phyloP scores from a whole-genome alignment of 2,113 vertebrate species.

The Saguinus imperator region DNA sequence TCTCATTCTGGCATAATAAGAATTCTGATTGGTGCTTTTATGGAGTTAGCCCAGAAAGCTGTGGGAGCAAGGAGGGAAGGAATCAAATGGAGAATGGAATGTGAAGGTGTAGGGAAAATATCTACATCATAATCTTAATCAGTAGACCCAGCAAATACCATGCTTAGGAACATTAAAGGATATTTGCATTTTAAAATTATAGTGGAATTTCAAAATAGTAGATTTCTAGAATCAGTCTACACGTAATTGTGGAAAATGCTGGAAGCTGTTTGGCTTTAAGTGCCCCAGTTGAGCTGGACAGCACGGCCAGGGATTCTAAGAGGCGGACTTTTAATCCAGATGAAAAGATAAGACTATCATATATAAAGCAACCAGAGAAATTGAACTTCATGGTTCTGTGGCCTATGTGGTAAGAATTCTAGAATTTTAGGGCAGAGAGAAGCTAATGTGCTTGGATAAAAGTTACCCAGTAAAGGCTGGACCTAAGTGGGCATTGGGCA shows the following conservation, averaged over 20 bases:
- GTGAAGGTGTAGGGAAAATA: background rate
- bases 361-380: background rate
- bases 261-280: constrained; percentile 5
- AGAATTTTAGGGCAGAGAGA: background rate
- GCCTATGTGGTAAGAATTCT: background rate
- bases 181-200: constrained; percentile 32
- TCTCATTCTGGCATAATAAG: background rate
- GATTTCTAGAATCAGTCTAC: constrained; percentile 35
- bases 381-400: background rate
- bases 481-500: background rate
- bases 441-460: background rate
- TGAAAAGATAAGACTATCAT: background rate
- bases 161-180: background rate
- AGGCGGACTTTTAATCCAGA: background rate
- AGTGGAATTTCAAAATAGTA: constrained; percentile 34
- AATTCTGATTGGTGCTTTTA: background rate
- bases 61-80: background rate
- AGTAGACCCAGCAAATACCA: background rate
- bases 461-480: background rate
- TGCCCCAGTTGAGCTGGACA: background rate
- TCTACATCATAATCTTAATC: background rate
- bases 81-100: background rate
- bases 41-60: background rate
- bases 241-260: background rate
- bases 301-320: background rate